phyloP scores from a whole-genome alignment of 2,113 vertebrate species.

The Spea multiplicata region DNA sequence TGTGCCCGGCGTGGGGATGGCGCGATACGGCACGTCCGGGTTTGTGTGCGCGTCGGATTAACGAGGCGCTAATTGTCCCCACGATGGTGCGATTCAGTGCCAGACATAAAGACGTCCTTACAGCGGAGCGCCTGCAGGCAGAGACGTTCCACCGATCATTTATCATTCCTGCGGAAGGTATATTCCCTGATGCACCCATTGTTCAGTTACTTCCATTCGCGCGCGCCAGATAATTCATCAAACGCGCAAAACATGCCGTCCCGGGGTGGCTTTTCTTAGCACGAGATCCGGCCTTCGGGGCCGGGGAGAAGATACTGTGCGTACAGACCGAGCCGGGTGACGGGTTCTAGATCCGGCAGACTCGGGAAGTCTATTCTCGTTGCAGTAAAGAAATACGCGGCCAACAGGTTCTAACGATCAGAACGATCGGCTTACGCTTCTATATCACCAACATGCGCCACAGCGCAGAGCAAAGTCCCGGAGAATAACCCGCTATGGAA shows the following conservation, averaged over 20 bases:
- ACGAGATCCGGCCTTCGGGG: not conserved
- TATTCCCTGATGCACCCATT: conserved; percentile 70
- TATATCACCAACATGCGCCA: too few species aligned
- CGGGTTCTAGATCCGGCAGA: too few species aligned
- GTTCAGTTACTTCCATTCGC: conserved; percentile 79
- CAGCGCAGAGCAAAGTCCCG: too few species aligned
- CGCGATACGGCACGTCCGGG: too few species aligned
- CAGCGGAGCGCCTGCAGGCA: conserved; percentile 58
- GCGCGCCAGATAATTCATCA: conserved; percentile 77
- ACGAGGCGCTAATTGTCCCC: conserved; percentile 28
- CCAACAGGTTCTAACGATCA: too few species aligned
- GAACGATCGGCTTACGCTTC: too few species aligned
- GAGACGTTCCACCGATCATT: conserved; percentile 59
- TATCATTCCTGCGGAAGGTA: conserved; percentile 68
- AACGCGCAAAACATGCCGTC: conserved; percentile 64
- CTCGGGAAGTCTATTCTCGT: too few species aligned
- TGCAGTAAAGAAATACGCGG: too few species aligned
- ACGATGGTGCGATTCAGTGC: conserved; percentile 16
- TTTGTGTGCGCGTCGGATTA: not conserved
- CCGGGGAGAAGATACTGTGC: not conserved
- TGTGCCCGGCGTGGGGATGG: too few species aligned
- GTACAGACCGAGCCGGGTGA: too few species aligned
- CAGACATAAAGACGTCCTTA: conserved; percentile 29
- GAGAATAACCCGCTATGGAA: too few species aligned
- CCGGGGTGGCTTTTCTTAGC: conserved; percentile 57